Evolutionary conservation across 2,113 vertebrate genomes (phyloP).

Genomic region (Larimichthys crocea): DNA sequence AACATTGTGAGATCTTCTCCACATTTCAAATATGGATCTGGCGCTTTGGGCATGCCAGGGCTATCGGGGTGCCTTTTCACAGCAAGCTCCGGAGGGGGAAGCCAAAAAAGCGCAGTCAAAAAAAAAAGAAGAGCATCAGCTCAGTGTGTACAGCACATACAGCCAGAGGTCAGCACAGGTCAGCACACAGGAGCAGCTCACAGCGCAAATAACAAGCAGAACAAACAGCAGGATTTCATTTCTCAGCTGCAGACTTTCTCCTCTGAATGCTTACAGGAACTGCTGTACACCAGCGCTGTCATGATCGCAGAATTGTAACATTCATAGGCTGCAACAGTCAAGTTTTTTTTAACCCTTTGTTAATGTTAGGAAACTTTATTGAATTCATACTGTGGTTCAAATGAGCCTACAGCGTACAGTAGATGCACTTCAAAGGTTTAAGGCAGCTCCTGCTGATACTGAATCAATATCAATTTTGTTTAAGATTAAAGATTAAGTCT

Average conservation of each 20-base stretch:
- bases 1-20: slow-evolving; percentile 7
- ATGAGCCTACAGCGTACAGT: neutral
- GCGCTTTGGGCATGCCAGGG: slow-evolving; percentile 11
- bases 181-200: slow-evolving; percentile 45
- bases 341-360: neutral
- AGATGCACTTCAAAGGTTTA: neutral
- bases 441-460: neutral
- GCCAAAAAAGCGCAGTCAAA: slow-evolving; percentile 33
- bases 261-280: slow-evolving; percentile 23
- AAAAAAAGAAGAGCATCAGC: slow-evolving; percentile 22
- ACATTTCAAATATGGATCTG: slow-evolving; percentile 12
- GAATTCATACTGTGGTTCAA: neutral
- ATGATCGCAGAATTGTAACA: slow-evolving; percentile 2
- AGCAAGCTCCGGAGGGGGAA: slow-evolving; percentile 29
- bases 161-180: slow-evolving; percentile 56
- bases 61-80: slow-evolving; percentile 15
- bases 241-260: slow-evolving; percentile 12
- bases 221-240: slow-evolving; percentile 51
- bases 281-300: neutral
- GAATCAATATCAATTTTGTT: neutral
- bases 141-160: slow-evolving; percentile 33
- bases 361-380: neutral
- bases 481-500: neutral
- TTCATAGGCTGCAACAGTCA: neutral
- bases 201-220: slow-evolving; percentile 58